These are phyloP conservation scores for Zele albiditarsus DNA, from an alignment of 2,888 invertebrate genomes.

Conservation along the genomic window DNA sequence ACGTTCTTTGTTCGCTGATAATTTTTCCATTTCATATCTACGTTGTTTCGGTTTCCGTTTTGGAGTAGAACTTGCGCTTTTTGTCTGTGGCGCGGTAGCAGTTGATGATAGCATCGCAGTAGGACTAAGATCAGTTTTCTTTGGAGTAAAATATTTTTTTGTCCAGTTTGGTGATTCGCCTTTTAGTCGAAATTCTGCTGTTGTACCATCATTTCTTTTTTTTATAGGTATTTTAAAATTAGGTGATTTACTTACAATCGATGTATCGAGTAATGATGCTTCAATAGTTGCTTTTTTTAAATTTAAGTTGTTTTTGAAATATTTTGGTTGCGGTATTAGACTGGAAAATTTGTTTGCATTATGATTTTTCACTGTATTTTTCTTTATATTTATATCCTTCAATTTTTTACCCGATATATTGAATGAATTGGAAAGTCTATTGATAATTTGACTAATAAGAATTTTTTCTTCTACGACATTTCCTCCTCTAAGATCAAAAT, in stretches of 20 bases:
- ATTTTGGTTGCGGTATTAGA: constrained; percentile 40
- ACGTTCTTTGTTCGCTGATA: neutral
- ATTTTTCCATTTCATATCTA: neutral
- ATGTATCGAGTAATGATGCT: constrained; percentile 48
- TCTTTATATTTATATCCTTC: constrained; percentile 17
- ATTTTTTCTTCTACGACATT: constrained; percentile 54
- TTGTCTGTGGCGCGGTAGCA: neutral
- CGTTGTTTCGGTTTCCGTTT: constrained; percentile 28
- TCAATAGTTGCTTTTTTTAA: constrained; percentile 22
- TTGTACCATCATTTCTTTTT: neutral
- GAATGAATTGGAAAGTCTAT: constrained; percentile 57
- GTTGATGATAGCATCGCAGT: neutral
- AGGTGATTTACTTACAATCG: constrained; percentile 65
- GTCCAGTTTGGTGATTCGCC: neutral
- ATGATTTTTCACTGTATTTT: constrained; percentile 12
- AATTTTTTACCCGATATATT: constrained; percentile 17
- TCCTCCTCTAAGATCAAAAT: neutral
- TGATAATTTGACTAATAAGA: constrained; percentile 60
- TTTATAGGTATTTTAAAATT: constrained; percentile 53
- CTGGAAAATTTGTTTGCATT: constrained; percentile 27
- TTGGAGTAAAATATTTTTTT: constrained; percentile 15
- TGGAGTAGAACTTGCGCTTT: constrained; percentile 48
- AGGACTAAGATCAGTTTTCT: constrained; percentile 15
- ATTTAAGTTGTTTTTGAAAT: constrained; percentile 31
- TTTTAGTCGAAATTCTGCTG: neutral